phyloP scores from a whole-genome alignment of 2,888 invertebrate genomes.

The Ctena decussata region DNA sequence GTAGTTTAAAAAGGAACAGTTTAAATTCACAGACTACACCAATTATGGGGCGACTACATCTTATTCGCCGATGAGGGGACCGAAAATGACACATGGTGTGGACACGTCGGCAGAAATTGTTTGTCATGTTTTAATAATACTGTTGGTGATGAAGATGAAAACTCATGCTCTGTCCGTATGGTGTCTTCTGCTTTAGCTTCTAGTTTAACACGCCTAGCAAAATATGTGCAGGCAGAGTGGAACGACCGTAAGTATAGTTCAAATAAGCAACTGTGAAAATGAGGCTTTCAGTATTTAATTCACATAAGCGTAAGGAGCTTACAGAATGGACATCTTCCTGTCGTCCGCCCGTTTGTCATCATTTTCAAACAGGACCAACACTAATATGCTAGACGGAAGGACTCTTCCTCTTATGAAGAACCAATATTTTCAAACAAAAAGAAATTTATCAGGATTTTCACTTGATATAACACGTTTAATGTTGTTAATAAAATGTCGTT shows the following conservation, averaged over 20 bases:
- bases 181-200: conserved; percentile 59
- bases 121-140: conserved; percentile 35
- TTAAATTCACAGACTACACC: background rate
- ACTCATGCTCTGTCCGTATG: conserved; percentile 59
- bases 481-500: too few species aligned
- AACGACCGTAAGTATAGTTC: conserved; percentile 53
- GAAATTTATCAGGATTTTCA: too few species aligned
- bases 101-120: conserved; percentile 40
- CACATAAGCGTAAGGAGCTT: too few species aligned
- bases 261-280: too few species aligned
- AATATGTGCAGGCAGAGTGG: conserved; percentile 67
- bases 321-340: too few species aligned
- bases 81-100: conserved; percentile 56
- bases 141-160: conserved; percentile 13
- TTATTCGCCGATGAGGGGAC: background rate
- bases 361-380: too few species aligned
- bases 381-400: too few species aligned
- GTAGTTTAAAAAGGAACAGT: background rate
- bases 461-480: too few species aligned
- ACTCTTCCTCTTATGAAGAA: too few species aligned
- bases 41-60: conserved; percentile 14
- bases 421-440: too few species aligned
- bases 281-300: too few species aligned
- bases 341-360: too few species aligned
- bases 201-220: conserved; percentile 57